Conservation (phyloP, 2,113 vertebrate genomes). For the Ailuropoda melanoleuca region DNA sequence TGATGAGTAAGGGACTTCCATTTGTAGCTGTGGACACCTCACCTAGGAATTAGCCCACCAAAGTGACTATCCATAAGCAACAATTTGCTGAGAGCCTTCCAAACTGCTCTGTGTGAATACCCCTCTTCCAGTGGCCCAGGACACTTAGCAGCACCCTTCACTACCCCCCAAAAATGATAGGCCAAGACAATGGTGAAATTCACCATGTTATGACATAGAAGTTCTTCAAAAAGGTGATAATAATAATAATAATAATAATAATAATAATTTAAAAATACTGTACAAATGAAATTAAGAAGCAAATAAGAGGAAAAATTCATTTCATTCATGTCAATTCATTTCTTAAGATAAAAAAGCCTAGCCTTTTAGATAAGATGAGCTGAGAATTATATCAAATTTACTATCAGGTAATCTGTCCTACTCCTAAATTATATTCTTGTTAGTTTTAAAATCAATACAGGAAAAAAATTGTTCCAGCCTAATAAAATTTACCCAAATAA, state of each 20-base stretch:
- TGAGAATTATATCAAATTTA: background rate
- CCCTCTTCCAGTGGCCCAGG: background rate
- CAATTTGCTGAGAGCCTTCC: background rate
- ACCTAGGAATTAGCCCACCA: background rate
- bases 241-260: background rate
- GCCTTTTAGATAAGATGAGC: background rate
- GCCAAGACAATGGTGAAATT: background rate
- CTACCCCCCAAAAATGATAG: background rate
- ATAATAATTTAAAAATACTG: background rate
- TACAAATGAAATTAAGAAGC: background rate
- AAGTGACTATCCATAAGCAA: background rate
- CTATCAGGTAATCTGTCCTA: background rate
- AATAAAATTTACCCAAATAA: slow-evolving; percentile 26
- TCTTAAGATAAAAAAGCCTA: background rate
- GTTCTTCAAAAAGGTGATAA: background rate
- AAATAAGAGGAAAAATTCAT: background rate
- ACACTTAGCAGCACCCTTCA: background rate
- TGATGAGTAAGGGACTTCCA: background rate
- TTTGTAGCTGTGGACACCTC: background rate
- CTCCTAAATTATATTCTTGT: background rate
- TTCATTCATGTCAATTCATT: background rate
- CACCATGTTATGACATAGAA: background rate
- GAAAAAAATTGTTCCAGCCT: background rate
- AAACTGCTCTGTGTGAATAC: background rate
- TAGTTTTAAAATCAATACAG: background rate